These are phyloP conservation scores for Halcyon chelicuti DNA, from an alignment of 2,797 vertebrate genomes.

Conservation along the genomic window DNA sequence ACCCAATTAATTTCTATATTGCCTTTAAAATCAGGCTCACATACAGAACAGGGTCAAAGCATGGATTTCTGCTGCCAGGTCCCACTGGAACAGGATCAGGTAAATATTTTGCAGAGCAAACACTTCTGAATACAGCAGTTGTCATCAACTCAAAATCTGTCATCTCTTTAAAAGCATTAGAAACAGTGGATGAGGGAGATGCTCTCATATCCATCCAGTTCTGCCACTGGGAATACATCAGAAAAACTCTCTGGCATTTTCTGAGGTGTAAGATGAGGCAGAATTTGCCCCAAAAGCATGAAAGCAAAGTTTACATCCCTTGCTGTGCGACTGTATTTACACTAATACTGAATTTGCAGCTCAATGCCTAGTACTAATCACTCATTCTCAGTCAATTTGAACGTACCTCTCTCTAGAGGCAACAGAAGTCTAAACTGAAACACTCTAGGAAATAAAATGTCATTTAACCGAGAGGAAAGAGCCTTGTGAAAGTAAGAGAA, in stretches of 20 bases:
- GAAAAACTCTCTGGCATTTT: neutral
- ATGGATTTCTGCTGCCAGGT: neutral
- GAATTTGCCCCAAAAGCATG: neutral
- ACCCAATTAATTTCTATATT: neutral
- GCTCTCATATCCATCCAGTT: neutral
- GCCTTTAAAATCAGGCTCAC: neutral
- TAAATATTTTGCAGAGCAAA: neutral
- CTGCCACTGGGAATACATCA: neutral
- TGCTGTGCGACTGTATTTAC: neutral
- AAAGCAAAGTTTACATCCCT: neutral
- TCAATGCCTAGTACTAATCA: conserved; percentile 32
- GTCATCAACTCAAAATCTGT: neutral
- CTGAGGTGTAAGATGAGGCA: neutral
- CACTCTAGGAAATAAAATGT: conserved; percentile 60
- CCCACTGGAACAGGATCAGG: neutral
- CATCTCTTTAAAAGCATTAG: conserved; percentile 59
- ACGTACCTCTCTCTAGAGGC: conserved; percentile 27
- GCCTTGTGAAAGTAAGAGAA: conserved; percentile 29
- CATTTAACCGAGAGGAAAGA: conserved; percentile 46
- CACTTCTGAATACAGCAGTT: rapidly evolving
- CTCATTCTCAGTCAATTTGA: conserved; percentile 41
- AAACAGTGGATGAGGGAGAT: conserved; percentile 31
- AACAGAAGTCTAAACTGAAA: conserved; percentile 39
- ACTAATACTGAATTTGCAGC: neutral
- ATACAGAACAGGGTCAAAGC: neutral